Evolutionary conservation across 2,797 vertebrate species (phyloP), one percentile per base, ranked within the genome.

Genomic region (Chrysocyon brachyurus): DNA sequence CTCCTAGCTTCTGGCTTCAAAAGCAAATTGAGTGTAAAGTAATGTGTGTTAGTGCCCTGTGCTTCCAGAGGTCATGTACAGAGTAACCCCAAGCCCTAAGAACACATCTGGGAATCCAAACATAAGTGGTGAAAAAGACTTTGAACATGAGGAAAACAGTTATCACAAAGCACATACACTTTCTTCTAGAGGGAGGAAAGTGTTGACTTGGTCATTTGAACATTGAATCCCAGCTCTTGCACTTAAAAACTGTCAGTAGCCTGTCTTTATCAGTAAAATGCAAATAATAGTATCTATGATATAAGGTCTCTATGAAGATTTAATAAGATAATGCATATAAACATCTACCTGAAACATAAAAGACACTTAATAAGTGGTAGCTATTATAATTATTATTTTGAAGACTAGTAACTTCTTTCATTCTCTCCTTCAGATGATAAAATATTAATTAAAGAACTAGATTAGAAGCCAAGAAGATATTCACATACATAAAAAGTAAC

Each of bases 101-200:
- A 68, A 68, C 90, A 88, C 95, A 91, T 96, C 90, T 97, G 91
- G 72, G 26, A 95, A 93, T 81, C 75, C 75, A 97, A 90, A 96
- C 40, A 0, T 16, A 91, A 72, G 52, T 63, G 46, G 63, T 57
- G 68, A 85, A 83, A 97, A 87, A 40, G 31, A 72, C 73, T 98
- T 88, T 87, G 90, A 93, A 88, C 63, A 61, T 9, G 52, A 73
- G 59, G 61, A 72, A 93, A 89, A 82, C 11, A 72, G 52, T 81
- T 70, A 33, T 87, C 63, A 70, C 61, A 88, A 92, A 66, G 26
- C 61, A 61, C 46, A 6, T 5, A 17, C 16, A 22, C 31, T 77
- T 81, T 94, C 93, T 91, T 87, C 87, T 82, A 8, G 57, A 88
- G 9, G 5, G 31, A 89, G 36, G 70, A 85, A 54, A 59, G 33